These are phyloP conservation scores for Astyanax mexicanus DNA, from an alignment of 2,797 vertebrate species.

Conservation along the genomic window DNA sequence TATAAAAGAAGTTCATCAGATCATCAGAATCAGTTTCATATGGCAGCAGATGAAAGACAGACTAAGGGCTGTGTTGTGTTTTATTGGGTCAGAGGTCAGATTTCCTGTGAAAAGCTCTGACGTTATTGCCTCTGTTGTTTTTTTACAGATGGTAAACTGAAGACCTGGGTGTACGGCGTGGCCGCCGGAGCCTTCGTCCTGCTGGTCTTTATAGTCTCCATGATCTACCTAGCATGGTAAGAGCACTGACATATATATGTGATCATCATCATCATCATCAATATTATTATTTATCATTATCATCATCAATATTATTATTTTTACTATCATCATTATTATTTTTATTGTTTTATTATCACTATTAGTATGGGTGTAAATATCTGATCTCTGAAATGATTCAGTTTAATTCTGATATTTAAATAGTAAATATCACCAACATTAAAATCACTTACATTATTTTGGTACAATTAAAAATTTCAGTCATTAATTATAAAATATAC, in stretches of 20 bases:
- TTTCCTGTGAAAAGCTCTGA: background rate
- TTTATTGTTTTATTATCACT: background rate
- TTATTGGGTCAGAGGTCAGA: constrained; percentile 1
- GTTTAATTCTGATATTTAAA: no score
- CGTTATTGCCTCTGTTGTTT: constrained; percentile 54
- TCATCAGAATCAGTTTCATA: background rate
- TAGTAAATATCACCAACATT: no score
- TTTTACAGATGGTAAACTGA: constrained; percentile 95
- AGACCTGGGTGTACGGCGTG: constrained; percentile 99
- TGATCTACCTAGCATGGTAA: constrained; percentile 99
- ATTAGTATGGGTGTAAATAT: background rate
- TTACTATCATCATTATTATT: constrained; percentile 39
- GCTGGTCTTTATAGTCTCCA: constrained; percentile 97
- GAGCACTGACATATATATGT: constrained; percentile 67
- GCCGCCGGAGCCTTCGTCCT: constrained; percentile 95
- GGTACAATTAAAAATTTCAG: no score
- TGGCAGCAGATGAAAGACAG: background rate
- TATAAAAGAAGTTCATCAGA: background rate
- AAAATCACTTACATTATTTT: no score
- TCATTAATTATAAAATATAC: no score
- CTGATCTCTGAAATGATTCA: no score
- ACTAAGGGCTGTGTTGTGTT: background rate
- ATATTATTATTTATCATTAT: constrained; percentile 31
- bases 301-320: constrained; percentile 35
- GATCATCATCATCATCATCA: constrained; percentile 60